phyloP scores from a whole-genome alignment of 2,888 invertebrate species.

The Lycocerus yunnanus region DNA sequence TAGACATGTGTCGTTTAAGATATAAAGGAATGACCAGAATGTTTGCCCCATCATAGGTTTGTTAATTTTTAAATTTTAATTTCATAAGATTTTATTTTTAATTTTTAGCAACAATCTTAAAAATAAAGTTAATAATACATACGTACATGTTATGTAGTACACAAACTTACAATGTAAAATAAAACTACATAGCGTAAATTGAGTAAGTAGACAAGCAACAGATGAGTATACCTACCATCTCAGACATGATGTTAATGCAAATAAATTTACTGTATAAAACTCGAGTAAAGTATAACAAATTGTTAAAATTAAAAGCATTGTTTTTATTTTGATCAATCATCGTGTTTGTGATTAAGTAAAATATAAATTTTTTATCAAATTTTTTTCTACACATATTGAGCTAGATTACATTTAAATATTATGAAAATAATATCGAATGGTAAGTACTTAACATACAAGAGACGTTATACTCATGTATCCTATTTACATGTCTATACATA shows the following conservation, averaged over 20 bases:
- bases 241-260: background rate
- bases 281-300: background rate
- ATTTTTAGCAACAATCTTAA: too few relatives aligned
- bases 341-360: background rate
- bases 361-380: background rate
- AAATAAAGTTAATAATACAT: too few relatives aligned
- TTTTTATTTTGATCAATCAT: background rate
- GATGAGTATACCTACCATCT: background rate
- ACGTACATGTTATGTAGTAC: too few relatives aligned
- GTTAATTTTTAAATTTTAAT: too few relatives aligned
- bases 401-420: background rate
- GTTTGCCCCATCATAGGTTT: too few relatives aligned
- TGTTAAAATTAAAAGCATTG: background rate
- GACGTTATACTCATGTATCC: constrained; percentile 37
- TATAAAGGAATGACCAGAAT: too few relatives aligned
- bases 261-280: background rate
- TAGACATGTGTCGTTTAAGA: too few relatives aligned
- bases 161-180: too few relatives aligned
- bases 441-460: constrained; percentile 23
- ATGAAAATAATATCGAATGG: constrained; percentile 1
- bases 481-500: constrained; percentile 49
- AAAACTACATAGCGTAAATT: background rate
- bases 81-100: too few relatives aligned
- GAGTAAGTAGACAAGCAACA: background rate
- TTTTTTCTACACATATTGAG: background rate